These are phyloP conservation scores for Turdus rufiventris DNA, from an alignment of 2,113 vertebrate genomes.

Conservation along the genomic window DNA sequence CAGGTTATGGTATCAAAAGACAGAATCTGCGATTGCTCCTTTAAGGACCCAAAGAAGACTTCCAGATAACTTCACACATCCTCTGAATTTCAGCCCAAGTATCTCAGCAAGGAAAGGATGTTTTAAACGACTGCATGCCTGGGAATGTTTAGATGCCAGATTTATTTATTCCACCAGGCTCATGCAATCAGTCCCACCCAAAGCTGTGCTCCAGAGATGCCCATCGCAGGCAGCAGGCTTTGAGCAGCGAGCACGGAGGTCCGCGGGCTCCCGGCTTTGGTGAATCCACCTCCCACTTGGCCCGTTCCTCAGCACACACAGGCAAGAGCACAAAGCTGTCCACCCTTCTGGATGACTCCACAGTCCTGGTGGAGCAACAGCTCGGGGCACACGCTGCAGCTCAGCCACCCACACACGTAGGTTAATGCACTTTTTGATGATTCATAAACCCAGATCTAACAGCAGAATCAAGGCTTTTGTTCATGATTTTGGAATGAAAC, in stretches of 20 bases:
- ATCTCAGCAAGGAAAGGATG: conserved; percentile 1
- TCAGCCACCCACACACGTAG: conserved; percentile 51
- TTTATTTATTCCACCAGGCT: conserved; percentile 66
- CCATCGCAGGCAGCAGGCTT: conserved; percentile 50
- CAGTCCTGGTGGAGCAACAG: conserved; percentile 33
- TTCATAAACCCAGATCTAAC: conserved; percentile 38
- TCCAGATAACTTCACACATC: background rate
- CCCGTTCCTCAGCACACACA: conserved; percentile 13
- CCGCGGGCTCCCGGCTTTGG: conserved; percentile 22
- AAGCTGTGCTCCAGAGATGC: conserved; percentile 41
- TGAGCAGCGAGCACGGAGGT: conserved; percentile 49
- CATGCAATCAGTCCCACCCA: conserved; percentile 66
- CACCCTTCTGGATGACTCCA: conserved; percentile 33
- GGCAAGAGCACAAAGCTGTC: conserved; percentile 33
- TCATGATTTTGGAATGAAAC: conserved; percentile 54
- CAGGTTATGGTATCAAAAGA: background rate
- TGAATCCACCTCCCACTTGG: conserved; percentile 47
- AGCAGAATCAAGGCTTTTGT: conserved; percentile 31
- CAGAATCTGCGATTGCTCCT: background rate
- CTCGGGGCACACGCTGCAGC: background rate
- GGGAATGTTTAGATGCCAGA: conserved; percentile 40
- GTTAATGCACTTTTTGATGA: conserved; percentile 58
- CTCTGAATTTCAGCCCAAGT: conserved; percentile 18
- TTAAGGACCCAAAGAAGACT: conserved; percentile 4
- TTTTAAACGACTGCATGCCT: conserved; percentile 43